Base-by-base conservation (phyloP, 2,113 vertebrate genomes). In the Neodon shergylaensis region DNA sequence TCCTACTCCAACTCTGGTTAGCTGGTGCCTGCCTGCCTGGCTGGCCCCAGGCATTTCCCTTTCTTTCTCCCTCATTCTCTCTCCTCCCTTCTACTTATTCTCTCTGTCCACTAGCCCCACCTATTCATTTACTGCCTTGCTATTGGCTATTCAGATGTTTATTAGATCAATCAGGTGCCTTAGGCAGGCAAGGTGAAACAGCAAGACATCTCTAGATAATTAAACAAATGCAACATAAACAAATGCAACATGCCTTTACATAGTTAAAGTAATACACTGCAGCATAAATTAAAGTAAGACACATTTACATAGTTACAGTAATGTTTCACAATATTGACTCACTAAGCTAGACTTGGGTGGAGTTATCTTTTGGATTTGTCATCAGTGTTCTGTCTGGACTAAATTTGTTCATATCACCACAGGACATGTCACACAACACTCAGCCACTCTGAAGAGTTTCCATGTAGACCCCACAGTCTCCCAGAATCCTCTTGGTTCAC, bases 391-490 rank as follows among this genome's bases (percentile, higher is more conserved):
- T 49, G 12, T 70, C 9, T 49, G 31, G 21, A 49, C 33, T 86
- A 21, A 79, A 21, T 81, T 61, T 61, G 36, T 39, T 61, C 52
- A 39, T n/a, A 26, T 81, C 3, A 24, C 11, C 36, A 54, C 36
- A 39, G 21, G 22, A 39, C 28, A 70, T 16, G 11, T 28, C 21
- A 9, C 13, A 72, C 12, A 70, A 39, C 10, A 54, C 13, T 73
- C 16, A 7, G 2, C 68, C 31, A 5, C 5, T 65, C 9, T 22
- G 19, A 33, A 58, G 36, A 88, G 3, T 66, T 22, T 26, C 21
- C 7, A 6, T 2, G 0, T 24, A 70, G 21, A 44, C 17, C 61
- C 33, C 26, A 6, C 3, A 10, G 44, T 5, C 2, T 42, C 10
- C 31, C 6, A 9, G 28, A 21, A 5, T 1, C 31, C 14, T 33